A percentile compares a stretch with the other conserved stretches of the same genome.
phyloP scores from a whole-genome alignment of 2,797 vertebrate genomes.

The Antrozous pallidus region DNA sequence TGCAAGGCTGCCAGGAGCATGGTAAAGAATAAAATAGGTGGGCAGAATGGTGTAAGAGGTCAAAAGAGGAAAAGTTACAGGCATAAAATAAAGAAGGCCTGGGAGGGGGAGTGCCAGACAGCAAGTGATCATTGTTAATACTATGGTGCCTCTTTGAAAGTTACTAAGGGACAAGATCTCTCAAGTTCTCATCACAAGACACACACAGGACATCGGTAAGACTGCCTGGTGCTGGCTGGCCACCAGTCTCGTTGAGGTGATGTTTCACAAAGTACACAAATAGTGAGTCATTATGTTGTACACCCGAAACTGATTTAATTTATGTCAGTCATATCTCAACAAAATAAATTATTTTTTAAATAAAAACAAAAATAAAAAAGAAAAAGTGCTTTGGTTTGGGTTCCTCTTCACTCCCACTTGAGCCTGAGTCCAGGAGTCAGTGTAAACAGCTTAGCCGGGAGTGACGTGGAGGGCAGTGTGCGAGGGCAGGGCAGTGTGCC shows the following conservation, averaged over 20 bases:
- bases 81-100: neutral
- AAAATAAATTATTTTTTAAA: neutral
- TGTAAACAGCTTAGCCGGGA: neutral
- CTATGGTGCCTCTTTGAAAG: neutral
- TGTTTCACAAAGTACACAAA: neutral
- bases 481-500: neutral
- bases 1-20: neutral
- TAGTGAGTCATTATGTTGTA: neutral
- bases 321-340: neutral
- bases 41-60: neutral
- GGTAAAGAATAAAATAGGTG: neutral
- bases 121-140: neutral
- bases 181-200: neutral
- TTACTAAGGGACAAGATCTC: neutral
- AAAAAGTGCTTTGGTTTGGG: neutral
- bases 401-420: neutral
- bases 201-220: neutral
- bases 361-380: neutral
- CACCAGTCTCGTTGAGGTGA: neutral
- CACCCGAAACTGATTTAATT: neutral
- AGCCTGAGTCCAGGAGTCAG: neutral
- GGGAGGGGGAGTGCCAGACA: fast-evolving
- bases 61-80: neutral
- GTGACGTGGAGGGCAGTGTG: neutral
- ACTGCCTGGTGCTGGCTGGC: no score